phyloP scores from a whole-genome alignment of 2,113 vertebrate species.

The Pollachius pollachius region DNA sequence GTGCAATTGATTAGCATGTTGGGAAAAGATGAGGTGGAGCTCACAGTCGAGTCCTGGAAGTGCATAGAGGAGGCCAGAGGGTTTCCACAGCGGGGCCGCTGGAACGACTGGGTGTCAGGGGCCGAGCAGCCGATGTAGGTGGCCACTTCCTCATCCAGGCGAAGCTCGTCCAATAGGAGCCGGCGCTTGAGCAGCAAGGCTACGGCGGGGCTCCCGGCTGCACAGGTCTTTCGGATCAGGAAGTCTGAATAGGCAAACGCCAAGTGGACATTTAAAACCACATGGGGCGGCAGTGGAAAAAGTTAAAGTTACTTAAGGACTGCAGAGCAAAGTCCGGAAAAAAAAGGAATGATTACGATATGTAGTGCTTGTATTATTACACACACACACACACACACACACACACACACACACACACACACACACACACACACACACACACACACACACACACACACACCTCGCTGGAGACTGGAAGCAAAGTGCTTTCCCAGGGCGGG shows the following conservation, averaged over 20 bases:
- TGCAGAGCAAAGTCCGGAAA: no score
- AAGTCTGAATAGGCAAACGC: conserved; percentile 21
- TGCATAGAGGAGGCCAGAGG: conserved; percentile 66
- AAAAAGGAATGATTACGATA: no score
- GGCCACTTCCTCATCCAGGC: conserved; percentile 74
- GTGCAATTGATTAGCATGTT: no score
- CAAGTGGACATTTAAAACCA: no score
- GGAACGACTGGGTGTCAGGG: background rate
- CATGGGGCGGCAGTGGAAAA: no score
- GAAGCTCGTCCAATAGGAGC: conserved; percentile 57
- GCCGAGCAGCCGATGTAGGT: conserved; percentile 51
- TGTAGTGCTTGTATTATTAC: background rate
- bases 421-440: background rate
- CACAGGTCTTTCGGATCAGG: conserved; percentile 23
- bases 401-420: background rate
- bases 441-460: background rate
- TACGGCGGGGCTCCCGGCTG: conserved; percentile 22
- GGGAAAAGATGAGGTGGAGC: conserved; percentile 19
- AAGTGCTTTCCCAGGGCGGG: background rate
- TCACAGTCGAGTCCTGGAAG: conserved; percentile 67
- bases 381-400: background rate
- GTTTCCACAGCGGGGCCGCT: conserved; percentile 61
- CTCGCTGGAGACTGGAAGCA: background rate
- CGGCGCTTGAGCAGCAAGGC: conserved; percentile 53
- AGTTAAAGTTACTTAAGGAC: no score